Percentiles rank a stretch among this genome's conserved stretches.
Evolutionary conservation across 1,140 invertebrate genomes (phyloP).

Genomic region (Drosophila seguyi): DNA sequence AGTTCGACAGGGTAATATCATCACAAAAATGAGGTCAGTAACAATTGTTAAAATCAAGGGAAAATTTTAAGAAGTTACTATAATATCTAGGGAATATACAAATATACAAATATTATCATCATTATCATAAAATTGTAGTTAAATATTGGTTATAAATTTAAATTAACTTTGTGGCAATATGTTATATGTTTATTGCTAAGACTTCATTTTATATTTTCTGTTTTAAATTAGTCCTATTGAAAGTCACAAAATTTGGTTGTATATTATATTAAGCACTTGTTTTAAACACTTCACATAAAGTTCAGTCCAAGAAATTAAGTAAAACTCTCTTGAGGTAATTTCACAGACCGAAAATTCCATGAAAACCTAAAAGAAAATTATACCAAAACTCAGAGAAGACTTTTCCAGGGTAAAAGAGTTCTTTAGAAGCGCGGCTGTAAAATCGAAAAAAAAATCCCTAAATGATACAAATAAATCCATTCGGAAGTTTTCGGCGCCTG

Average conservation of each 20-base stretch:
- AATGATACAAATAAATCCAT: conserved; percentile 11
- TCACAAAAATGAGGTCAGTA: conserved; percentile 7
- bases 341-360: neutral
- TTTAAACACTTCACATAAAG: conserved; percentile 12
- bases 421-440: conserved; percentile 29
- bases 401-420: neutral
- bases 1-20: conserved; percentile 1
- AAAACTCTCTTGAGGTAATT: conserved; percentile 2
- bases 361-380: conserved; percentile 6
- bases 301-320: neutral
- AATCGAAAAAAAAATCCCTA: conserved; percentile 2
- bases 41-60: neutral
- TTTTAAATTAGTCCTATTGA: conserved; percentile 31
- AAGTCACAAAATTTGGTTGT: conserved; percentile 55
- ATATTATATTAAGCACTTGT: conserved; percentile 15
- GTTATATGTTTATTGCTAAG: neutral
- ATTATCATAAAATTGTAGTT: neutral
- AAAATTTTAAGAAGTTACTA: neutral
- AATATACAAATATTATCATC: neutral
- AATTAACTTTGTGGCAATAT: conserved; percentile 9
- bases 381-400: neutral
- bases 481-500: neutral
- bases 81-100: neutral
- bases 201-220: too few relatives aligned
- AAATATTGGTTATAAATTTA: neutral